These are phyloP conservation scores for Drosophila anomalipes DNA, from an alignment of 2,888 invertebrate species.

Conservation along the genomic window DNA sequence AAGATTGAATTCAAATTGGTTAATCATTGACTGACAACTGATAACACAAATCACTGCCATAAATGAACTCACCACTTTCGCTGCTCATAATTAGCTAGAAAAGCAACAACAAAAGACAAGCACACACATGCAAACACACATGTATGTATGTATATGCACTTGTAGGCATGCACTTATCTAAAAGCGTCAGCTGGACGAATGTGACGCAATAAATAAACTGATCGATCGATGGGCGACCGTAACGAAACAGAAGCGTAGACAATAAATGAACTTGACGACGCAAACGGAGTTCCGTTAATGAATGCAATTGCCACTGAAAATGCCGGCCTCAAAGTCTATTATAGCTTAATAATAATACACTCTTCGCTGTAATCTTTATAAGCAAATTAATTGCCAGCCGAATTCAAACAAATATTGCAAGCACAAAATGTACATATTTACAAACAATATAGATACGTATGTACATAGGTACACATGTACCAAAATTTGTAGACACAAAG, in stretches of 20 bases:
- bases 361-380: constrained; percentile 6
- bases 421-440: constrained; percentile 21
- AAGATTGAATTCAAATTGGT: not conserved
- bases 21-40: not conserved
- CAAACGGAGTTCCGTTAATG: constrained; percentile 29
- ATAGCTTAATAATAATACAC: constrained; percentile 12
- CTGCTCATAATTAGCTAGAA: constrained; percentile 43
- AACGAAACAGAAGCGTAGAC: constrained; percentile 13
- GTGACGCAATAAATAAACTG: constrained; percentile 9
- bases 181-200: constrained; percentile 4
- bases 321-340: constrained; percentile 16
- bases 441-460: not conserved
- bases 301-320: not conserved
- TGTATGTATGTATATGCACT: not conserved
- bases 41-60: not conserved
- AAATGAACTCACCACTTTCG: constrained; percentile 56
- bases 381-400: constrained; percentile 33
- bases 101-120: constrained; percentile 8
- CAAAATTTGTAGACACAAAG: constrained; percentile 10
- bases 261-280: constrained; percentile 29
- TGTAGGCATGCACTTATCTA: not conserved
- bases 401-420: constrained; percentile 36
- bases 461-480: constrained; percentile 1
- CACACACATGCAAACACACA: not conserved
- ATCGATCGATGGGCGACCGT: constrained; percentile 6